Evolutionary conservation across 2,888 invertebrate species (phyloP), one percentile per base, ranked within the genome.

Genomic region (Neria commutata): DNA sequence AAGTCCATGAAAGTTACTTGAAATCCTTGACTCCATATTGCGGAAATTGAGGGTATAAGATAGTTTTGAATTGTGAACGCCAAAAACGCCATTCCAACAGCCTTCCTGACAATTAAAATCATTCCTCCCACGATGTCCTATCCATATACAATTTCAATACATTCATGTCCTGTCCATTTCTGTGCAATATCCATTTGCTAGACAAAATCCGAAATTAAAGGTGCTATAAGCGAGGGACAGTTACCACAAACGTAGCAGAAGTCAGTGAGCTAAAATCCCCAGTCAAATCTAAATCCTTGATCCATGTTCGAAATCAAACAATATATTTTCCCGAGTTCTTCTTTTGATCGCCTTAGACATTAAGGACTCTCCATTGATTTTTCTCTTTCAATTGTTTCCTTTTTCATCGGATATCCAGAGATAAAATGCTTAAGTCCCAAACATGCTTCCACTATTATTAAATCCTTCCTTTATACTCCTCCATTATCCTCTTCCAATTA

Each of bases 111-210:
- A 42, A 19, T 42, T 5, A 42, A 37, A 37, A 42, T n/a, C n/a
- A n/a, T 14, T 17, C 42, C 42, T 42, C 42, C 42, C 42, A 6
- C 42, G 42, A 5, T 42, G 42, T 42, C 42, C 42, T 42, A 42
- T 42, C 21, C 42, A 21, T 19, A 42, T 3, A 42, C 8, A 19
- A 5, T 42, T 11, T 37, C 37, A 37, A 37, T 37, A 14, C n/a
- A n/a, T 37, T 37, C n/a, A 37, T 4, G 8, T 37, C 8, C 11
- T 6, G 8, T n/a, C 8, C 10, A 37, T n/a, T 14, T 11, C 10
- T n/a, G n/a, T n/a, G 10, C 4, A 19, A 42, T 42, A 42, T 42
- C n/a, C n/a, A n/a, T n/a, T n/a, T 42, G 6, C 42, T 5, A 42
- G 21, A 14, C n/a, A 4, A 14, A 37, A 14, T 37, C 37, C 37